Evolutionary conservation across 2,888 invertebrate species (phyloP).

Genomic region (Sturmia bella): DNA sequence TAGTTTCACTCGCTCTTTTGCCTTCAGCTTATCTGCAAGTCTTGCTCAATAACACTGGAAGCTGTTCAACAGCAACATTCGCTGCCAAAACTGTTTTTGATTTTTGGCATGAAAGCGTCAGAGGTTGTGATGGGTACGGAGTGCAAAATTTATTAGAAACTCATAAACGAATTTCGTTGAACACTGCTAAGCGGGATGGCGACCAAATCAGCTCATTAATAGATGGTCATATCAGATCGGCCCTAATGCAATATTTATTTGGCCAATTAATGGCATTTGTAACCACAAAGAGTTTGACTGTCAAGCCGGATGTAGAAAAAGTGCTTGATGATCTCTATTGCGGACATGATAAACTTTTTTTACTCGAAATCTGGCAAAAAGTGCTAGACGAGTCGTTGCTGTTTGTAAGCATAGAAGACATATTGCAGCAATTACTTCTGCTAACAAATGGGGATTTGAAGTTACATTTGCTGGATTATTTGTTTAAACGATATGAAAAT

Average conservation of each 20-base stretch:
- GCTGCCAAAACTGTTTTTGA: conserved; percentile 25
- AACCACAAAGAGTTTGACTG: conserved; percentile 17
- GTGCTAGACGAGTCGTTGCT: conserved; percentile 49
- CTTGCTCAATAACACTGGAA: not conserved
- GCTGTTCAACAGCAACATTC: not conserved
- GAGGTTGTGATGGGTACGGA: conserved; percentile 48
- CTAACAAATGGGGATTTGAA: conserved; percentile 29
- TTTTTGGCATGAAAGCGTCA: conserved; percentile 50
- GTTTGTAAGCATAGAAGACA: conserved; percentile 40
- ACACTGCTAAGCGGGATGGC: not conserved
- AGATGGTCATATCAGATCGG: conserved; percentile 14
- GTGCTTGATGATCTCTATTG: conserved; percentile 38
- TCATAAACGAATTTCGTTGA: conserved; percentile 13
- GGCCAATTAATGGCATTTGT: conserved; percentile 22
- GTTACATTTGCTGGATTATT: conserved; percentile 28
- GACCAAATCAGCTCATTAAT: conserved; percentile 26
- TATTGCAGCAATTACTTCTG: conserved; percentile 40
- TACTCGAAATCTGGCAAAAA: conserved; percentile 55
- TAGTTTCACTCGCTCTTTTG: not conserved
- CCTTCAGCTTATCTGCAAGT: not conserved
- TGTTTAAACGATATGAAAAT: conserved; percentile 25
- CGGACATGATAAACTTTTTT: conserved; percentile 19
- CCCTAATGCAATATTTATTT: conserved; percentile 31
- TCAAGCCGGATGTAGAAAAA: conserved; percentile 33
- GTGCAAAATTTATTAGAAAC: conserved; percentile 21